Base-by-base conservation (phyloP, 1,140 invertebrate species). In the Drosophila truncata region DNA sequence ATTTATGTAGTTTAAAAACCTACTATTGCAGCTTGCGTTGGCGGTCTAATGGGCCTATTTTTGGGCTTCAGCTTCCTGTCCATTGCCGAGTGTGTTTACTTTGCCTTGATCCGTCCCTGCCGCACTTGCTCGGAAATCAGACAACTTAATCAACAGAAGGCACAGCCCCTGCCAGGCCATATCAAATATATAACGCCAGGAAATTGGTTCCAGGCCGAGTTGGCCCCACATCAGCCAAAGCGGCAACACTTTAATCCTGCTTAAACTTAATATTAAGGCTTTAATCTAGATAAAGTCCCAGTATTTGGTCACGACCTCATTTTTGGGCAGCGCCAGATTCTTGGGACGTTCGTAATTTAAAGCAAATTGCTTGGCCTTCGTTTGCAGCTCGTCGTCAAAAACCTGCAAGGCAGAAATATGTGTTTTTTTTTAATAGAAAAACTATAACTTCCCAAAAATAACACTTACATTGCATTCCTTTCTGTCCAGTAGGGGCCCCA, bases 11-110 rank as follows among this genome's bases (percentile, higher is more conserved):
- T 33, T 10, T 10, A 8, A 13, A 41, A 46, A 31, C 10, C 4
- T 1, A 37, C 0, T 29, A 2, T 65, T 41, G 3, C 92, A 97
- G 96, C 96, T 2, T 96, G 95, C 80, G 96, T 95, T 11, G 96
- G 96, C 60, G 96, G 96, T 16, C 92, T 97, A 20, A 94, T 97
- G n/a, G 96, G 96, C 13, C 93, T 97, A 0, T 97, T 96, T 82
- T 93, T 97, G 93, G 96, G 96, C 7, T 97, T 97, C 84, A 97
- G 96, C 91, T 95, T 96, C 82, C 93, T 97, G 61, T 97, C 96
- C 79, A 93, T 95, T 7, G 94, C 96, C 20, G 96, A 97, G 93
- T 94, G 96, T 5, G 31, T 96, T 0, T 97, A 96, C 90, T 96
- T 95, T 83, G 66, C 95, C 23, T 94, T 95, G 1, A 90, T 97